Evolutionary conservation across 2,113 vertebrate species (phyloP).

Genomic region (cattle (Bos taurus)): ARS-UCD2.0 NC_037328.1:74431501-74432000

Average conservation of each 20-base stretch:
- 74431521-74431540: not conserved
- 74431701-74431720: not conserved
- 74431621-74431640: not conserved
- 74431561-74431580: constrained; percentile 35
- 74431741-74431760: constrained; percentile 16
- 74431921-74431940: not conserved
- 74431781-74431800: not conserved
- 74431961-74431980: not conserved
- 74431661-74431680: not conserved
- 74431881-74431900: not conserved
- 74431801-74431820: not conserved
- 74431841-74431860: not conserved
- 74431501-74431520: constrained; percentile 63
- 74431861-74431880: not conserved
- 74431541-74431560: constrained; percentile 52
- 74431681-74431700: not conserved
- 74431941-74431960: not conserved
- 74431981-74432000: not conserved
- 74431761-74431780: not conserved
- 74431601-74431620: constrained; percentile 43
- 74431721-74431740: not conserved
- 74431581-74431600: constrained; percentile 41
- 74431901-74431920: not conserved
- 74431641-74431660: not conserved
- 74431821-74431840: not conserved